phyloP scores from a whole-genome alignment of 2,113 vertebrate genomes.

The Antechinus flavipes region DNA sequence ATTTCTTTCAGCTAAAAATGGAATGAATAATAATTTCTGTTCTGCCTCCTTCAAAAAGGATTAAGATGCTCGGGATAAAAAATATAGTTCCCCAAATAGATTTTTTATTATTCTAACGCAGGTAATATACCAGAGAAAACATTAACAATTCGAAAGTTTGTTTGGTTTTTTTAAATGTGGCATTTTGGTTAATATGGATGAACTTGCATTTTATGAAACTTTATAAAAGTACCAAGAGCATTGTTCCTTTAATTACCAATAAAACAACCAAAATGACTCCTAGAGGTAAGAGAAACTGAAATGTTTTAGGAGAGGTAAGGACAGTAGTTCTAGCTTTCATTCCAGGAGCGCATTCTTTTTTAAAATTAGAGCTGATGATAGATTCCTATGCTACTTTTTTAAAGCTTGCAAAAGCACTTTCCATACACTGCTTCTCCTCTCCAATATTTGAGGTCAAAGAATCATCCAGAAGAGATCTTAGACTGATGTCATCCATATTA shows the following conservation, averaged over 20 bases:
- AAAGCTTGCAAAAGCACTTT: not conserved
- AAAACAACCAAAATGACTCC: not conserved
- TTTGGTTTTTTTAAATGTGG: not conserved
- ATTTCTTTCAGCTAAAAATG: not conserved
- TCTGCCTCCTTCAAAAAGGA: not conserved
- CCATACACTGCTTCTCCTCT: not conserved
- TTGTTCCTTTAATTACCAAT: not conserved
- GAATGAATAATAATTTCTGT: not conserved
- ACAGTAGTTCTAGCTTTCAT: not conserved
- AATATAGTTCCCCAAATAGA: not conserved
- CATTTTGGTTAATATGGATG: not conserved
- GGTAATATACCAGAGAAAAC: too few relatives aligned
- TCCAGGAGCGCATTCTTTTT: not conserved
- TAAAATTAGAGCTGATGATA: not conserved
- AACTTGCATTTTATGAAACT: not conserved
- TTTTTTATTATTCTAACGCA: too few relatives aligned
- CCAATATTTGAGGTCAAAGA: not conserved
- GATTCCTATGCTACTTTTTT: not conserved
- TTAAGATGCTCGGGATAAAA: not conserved
- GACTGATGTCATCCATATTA: too few relatives aligned
- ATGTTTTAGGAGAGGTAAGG: not conserved
- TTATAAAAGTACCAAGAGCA: not conserved
- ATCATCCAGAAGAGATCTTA: not conserved
- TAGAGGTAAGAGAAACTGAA: not conserved
- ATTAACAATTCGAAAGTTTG: not conserved